Base-by-base conservation (phyloP, 2,797 vertebrate genomes). In the Arvicola amphibius region DNA sequence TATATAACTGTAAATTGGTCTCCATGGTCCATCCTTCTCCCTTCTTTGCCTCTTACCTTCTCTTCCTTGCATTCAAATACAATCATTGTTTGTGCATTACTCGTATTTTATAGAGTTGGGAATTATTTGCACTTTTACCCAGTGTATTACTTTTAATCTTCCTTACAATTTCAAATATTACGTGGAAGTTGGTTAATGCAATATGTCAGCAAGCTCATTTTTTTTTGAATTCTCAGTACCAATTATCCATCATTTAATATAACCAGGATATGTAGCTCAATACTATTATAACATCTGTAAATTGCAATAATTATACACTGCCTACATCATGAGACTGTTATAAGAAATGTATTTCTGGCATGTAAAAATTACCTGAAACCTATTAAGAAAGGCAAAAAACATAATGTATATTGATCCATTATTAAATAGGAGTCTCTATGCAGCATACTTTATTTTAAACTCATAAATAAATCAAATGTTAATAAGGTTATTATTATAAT, bases 401-500 rank as follows among this genome's bases (percentile, higher is more conserved):
- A 23, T 43, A 59, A 53, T 78, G 34, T 40, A 63, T 23, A 81
- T 59, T 77, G 56, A 90, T 5, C 27, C 27, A 0, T 46, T 88
- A 56, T 0, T 53, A 46, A 1, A 92, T 48, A 61, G 16, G 74
- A 67, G 59, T 19, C 0, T 65, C 8, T 83, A 17, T 69, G 13
- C 4, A 37, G 48, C n/a, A 5, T 69, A 3, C 19, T 83, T 95
- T 80, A 56, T 65, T 37, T 73, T 69, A 86, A 69, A 73, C 19
- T 90, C 61, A 81, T 37, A 21, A 88, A 88, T 76, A 91, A 83
- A 48, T 48, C 16, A 76, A 78, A 95, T 73, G 6, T 84, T 67
- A 83, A 51, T 53, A 92, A 89, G 59, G 17, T 71, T 34, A 73
- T 63, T 53, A 32, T 46, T 73, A n/a, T 74, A 53, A 78, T 61